Base-by-base conservation (phyloP, 2,797 vertebrate genomes). In the Sebastes elongatus region DNA sequence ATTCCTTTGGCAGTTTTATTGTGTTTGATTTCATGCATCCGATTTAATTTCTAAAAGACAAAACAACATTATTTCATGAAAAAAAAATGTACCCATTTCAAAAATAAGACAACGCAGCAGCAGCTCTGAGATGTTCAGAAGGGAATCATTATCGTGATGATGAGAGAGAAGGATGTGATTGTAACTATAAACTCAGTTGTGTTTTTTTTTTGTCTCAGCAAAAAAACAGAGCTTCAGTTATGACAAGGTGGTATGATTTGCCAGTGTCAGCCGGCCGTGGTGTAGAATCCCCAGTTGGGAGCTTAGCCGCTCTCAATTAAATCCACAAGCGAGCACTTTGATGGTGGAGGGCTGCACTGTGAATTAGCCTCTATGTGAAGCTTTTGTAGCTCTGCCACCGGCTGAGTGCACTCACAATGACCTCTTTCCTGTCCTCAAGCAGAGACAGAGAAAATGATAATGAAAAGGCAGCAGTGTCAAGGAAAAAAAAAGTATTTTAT, bases 241-340 rank as follows among this genome's bases (percentile, higher is more conserved):
- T 88, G 87, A 91, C 83, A 89, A 86, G 86, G 79, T 38, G 78
- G 86, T 86, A 28, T 88, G 88, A 90, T 88, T 90, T 86, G 87
- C 81, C 80, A 18, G 74, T 89, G 90, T 94, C 92, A 92, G 90
- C 90, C 86, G 84, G 85, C 82, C 79, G 13, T 49, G 81, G 38
- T 71, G 71, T 13, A 55, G 52, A 88, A 92, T 88, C 88, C 92
- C 91, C 93, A 83, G 85, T 86, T 68, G 92, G 89, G 85, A 90
- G 89, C 91, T 93, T 87, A 89, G 81, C 82, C 5, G 71, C 80
- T 92, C 89, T 93, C 91, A 93, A 93, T 94, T 93, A 93, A 92
- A 93, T 87, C 89, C 88, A 90, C 84, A 87, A 87, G 86, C 65
- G 84, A 92, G 88, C 78, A 83, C 90, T 89, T 91, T 89, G 91